These are phyloP conservation scores for Danio albolineatus DNA, from an alignment of 2,797 vertebrate genomes.

Conservation along the genomic window DNA sequence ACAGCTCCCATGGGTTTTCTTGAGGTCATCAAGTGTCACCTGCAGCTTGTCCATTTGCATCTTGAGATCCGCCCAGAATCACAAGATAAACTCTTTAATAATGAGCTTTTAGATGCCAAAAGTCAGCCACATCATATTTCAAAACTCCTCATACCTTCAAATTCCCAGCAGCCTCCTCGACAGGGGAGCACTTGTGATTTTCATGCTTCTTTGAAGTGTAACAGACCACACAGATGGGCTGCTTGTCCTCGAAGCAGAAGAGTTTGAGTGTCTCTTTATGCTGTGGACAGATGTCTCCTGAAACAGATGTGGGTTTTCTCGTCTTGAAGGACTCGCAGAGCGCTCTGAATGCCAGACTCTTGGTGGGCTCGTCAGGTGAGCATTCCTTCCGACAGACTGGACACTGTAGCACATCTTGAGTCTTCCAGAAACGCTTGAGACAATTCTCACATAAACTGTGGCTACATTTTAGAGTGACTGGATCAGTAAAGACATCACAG, in stretches of 20 bases:
- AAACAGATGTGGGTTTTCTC: not conserved
- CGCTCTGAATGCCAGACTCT: conserved; percentile 45
- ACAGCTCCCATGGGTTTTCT: not conserved
- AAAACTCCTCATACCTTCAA: conserved; percentile 43
- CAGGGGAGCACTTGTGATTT: conserved; percentile 75
- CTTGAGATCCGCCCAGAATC: conserved; percentile 30
- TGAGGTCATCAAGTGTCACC: not conserved
- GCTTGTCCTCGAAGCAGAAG: conserved; percentile 73
- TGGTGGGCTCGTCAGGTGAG: conserved; percentile 41
- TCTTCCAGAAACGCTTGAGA: conserved; percentile 70
- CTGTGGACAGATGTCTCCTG: conserved; percentile 54
- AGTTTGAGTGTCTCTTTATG: conserved; percentile 79
- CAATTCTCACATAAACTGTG: conserved; percentile 80
- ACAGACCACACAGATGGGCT: conserved; percentile 80
- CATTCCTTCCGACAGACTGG: conserved; percentile 72
- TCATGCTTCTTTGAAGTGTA: conserved; percentile 77
- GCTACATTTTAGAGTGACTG: conserved; percentile 75
- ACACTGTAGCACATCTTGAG: conserved; percentile 54
- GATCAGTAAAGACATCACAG: conserved; percentile 76
- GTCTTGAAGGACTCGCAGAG: conserved; percentile 50
- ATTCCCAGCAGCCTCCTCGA: conserved; percentile 68
- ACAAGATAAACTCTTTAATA: not conserved
- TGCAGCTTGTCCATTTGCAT: not conserved
- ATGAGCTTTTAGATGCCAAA: not conserved
- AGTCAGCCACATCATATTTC: not conserved